Base-by-base conservation (phyloP, 2,113 vertebrate species). In the Lagopus muta region DNA sequence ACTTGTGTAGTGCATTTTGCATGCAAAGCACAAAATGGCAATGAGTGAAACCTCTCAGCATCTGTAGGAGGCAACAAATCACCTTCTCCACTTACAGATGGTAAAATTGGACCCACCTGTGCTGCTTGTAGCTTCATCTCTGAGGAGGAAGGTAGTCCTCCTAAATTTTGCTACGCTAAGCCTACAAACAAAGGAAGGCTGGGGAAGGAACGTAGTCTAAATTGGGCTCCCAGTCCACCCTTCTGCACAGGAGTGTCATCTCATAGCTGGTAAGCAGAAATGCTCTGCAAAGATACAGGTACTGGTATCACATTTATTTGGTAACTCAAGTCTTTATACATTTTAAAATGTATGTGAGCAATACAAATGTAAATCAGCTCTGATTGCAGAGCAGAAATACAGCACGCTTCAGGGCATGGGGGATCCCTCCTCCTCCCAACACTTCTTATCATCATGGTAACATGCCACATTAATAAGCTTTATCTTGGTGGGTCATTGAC, bases 1-100 rank as follows among this genome's bases (percentile, higher is more conserved):
- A 32, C 17, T 86, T 45, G 62, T 34, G 13, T 72, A 75, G 65
- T 72, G 66, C 71, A 61, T 95, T 90, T 82, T 83, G 82, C 70
- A 69, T 62, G 79, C 65, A 91, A 86, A 95, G 80, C 76, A 75
- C 90, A 93, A 94, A 91, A 65, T 69, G 66, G 61, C 76, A 91
- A 82, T 30, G 65, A 57, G 72, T 2, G 34, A 83, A 92, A 72
- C 70, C 52, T 75, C 80, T 36, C 58, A 86, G 80, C 62, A 52
- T 30, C 73, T 78, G 80, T 2, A 2, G 86, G 93, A 90, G 28
- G 70, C 65, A 86, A 93, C 82, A 86, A 78, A 91, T 93, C 86
- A 73, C 86, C 45, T 88, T 76, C 58, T 88, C 11, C 21, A 18
- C 50, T 90, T 92, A 94, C 86, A 97, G 90, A 94, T 95, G 91